Conservation (phyloP, 2,888 invertebrate species). For the Polydrusus pterygomalis region DNA sequence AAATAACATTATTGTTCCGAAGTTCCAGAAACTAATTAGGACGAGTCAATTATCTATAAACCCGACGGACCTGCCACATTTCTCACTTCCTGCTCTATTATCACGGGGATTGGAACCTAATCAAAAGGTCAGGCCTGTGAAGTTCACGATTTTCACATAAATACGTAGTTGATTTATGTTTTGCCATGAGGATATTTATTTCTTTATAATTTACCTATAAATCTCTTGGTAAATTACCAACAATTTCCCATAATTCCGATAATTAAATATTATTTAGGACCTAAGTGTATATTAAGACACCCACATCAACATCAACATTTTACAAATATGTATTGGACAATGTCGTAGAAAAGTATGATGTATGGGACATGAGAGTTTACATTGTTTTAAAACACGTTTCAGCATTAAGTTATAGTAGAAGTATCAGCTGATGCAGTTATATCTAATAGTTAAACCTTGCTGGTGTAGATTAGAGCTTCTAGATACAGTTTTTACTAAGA, state of each 20-base stretch:
- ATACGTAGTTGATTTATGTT: conserved; percentile 42
- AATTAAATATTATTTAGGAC: conserved; percentile 39
- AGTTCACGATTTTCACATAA: conserved; percentile 48
- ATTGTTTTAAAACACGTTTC: too few species aligned
- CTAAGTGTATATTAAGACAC: conserved; percentile 37
- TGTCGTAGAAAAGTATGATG: conserved; percentile 6
- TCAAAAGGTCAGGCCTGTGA: conserved; percentile 31
- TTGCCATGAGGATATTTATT: conserved; percentile 36
- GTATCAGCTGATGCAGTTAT: too few species aligned
- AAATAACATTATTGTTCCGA: not conserved
- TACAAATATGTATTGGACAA: conserved; percentile 26
- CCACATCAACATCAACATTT: conserved; percentile 28
- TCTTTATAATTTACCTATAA: conserved; percentile 41
- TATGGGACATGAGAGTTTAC: too few species aligned
- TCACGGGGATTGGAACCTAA: conserved; percentile 27
- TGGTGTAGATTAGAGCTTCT: too few species aligned
- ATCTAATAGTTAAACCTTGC: too few species aligned
- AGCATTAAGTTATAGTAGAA: too few species aligned
- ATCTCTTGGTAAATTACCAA: conserved; percentile 31
- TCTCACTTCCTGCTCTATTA: conserved; percentile 41
- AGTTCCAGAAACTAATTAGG: conserved; percentile 12
- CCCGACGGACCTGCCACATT: conserved; percentile 20
- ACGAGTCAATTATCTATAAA: conserved; percentile 18
- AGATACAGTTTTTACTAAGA: too few species aligned
- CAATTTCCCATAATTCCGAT: conserved; percentile 40